Evolutionary conservation across 2,113 vertebrate genomes (phyloP).

Genomic region (Mesitornis unicolor): DNA sequence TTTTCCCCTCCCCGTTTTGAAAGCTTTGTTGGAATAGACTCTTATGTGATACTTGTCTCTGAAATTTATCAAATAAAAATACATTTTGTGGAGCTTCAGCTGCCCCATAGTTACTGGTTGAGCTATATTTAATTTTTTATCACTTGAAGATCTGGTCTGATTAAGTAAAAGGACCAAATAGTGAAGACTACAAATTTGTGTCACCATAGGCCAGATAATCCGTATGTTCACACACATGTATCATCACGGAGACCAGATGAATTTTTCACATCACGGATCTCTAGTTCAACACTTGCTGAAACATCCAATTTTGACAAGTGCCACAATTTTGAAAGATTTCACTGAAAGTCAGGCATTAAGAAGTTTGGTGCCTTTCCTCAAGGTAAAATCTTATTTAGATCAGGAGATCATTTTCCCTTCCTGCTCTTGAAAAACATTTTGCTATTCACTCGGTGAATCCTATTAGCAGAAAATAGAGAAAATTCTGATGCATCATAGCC

Average conservation of each 20-base stretch:
- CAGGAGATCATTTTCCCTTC: not conserved
- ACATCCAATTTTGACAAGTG: not conserved
- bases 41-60: not conserved
- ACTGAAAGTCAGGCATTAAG: not conserved
- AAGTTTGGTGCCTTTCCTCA: not conserved
- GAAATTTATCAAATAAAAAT: not conserved
- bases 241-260: not conserved
- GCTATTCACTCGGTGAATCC: not conserved
- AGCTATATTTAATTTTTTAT: not conserved
- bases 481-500: conserved; percentile 38
- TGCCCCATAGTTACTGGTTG: not conserved
- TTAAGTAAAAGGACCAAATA: conserved; percentile 1
- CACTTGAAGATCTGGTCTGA: not conserved
- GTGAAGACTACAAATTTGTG: not conserved
- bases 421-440: conserved; percentile 14
- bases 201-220: not conserved
- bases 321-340: not conserved
- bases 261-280: not conserved
- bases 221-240: not conserved
- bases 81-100: not conserved
- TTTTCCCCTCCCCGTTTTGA: not conserved
- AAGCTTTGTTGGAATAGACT: not conserved
- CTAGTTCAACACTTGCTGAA: not conserved
- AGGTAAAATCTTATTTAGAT: not conserved
- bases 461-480: conserved; percentile 36